These are phyloP conservation scores for Oxyscelio sp. DNA, from an alignment of 2,888 invertebrate genomes.

Conservation along the genomic window DNA sequence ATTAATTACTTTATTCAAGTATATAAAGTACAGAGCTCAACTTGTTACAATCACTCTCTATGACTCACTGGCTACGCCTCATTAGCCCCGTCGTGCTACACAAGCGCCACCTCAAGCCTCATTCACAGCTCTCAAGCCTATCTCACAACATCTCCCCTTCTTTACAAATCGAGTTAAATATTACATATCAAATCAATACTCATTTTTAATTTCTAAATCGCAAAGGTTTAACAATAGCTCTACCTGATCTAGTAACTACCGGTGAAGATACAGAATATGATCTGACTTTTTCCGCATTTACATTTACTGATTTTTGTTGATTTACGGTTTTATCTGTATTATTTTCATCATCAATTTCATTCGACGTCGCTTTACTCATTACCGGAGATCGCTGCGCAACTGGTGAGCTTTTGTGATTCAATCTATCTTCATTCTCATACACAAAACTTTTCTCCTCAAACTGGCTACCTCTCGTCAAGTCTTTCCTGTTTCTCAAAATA, in stretches of 20 bases:
- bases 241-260: neutral
- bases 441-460: neutral
- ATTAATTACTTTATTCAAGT: too few relatives aligned
- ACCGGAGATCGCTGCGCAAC: neutral
- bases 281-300: too few relatives aligned
- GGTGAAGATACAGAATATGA: neutral
- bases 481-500: neutral
- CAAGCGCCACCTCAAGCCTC: too few relatives aligned
- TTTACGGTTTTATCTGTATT: neutral
- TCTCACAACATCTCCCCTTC: neutral
- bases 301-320: neutral
- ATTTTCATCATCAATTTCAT: too few relatives aligned
- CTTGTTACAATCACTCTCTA: too few relatives aligned
- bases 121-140: neutral
- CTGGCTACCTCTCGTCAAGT: neutral
- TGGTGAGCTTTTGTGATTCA: too few relatives aligned
- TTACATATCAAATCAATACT: too few relatives aligned
- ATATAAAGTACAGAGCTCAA: too few relatives aligned
- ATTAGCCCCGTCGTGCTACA: too few relatives aligned
- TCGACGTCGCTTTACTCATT: neutral
- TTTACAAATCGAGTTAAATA: too few relatives aligned
- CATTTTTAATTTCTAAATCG: neutral
- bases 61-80: too few relatives aligned
- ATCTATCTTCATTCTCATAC: neutral
- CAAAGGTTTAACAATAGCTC: neutral